Evolutionary conservation across 2,888 invertebrate species (phyloP).

Genomic region (Opisthograptis luteolata): DNA sequence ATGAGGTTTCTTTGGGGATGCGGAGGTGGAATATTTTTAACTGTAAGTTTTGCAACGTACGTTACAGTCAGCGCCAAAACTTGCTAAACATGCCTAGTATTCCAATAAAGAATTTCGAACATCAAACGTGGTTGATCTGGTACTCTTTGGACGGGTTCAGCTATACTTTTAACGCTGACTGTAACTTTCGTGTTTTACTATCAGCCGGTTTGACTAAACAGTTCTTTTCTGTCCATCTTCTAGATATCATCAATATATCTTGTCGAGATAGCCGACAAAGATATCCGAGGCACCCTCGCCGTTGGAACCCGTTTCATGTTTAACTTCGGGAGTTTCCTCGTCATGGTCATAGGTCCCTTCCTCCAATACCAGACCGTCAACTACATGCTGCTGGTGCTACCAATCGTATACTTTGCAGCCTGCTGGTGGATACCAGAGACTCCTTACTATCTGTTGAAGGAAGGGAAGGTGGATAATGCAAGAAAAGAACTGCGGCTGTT

Average conservation of each 20-base stretch:
- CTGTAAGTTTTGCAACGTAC: conserved; percentile 52
- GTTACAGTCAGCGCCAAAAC: neutral
- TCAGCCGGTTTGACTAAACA: no score
- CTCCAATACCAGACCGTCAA: conserved; percentile 64
- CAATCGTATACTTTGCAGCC: conserved; percentile 69
- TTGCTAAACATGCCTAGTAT: no score
- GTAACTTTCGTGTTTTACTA: no score
- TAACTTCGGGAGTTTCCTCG: conserved; percentile 66
- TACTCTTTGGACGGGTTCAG: no score
- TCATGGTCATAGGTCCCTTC: conserved; percentile 68
- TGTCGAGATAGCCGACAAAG: conserved; percentile 72
- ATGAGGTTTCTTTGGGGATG: conserved; percentile 77
- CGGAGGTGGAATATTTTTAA: conserved; percentile 72
- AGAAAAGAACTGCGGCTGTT: conserved; percentile 64
- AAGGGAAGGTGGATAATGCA: conserved; percentile 71
- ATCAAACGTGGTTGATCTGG: no score
- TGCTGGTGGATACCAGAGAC: conserved; percentile 85
- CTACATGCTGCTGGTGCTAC: conserved; percentile 69
- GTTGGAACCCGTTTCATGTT: conserved; percentile 59
- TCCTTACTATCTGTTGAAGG: conserved; percentile 83
- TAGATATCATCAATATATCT: conserved; percentile 71
- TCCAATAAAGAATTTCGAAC: no score
- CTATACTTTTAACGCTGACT: no score
- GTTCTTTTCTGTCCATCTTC: conserved; percentile 24
- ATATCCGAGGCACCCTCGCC: conserved; percentile 64